Evolutionary conservation across 2,113 vertebrate species (phyloP), one percentile per base, ranked within the genome.

Genomic region (Pogona vitticeps): DNA sequence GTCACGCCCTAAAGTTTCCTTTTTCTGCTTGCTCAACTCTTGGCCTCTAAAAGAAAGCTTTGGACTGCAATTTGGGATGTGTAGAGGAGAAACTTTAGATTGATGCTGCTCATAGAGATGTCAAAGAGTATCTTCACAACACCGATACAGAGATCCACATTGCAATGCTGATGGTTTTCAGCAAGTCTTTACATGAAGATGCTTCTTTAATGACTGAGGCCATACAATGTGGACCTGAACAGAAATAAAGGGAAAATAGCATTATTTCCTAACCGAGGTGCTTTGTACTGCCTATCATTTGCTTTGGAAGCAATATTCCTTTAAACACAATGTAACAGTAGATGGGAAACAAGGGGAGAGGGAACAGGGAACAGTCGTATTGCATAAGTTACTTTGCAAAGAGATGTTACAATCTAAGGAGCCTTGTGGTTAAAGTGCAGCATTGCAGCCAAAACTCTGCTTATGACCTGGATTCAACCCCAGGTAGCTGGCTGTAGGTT

Each of bases 211-310:
- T 65, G 33, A 21, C 63, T 21, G 58, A 84, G 67, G 6, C 31
- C 58, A 84, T 18, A 42, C n/a, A 8, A 33, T 3, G 2, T 67
- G 26, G 20, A n/a, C 14, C 46, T 73, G 33, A 71, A 23, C 56
- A 42, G 80, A 67, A 36, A 58, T 67, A 67, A 67, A 6, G 15
- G 46, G 10, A 38, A 40, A 46, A 10, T 18, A n/a, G 4, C 5
- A n/a, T 26, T 10, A 56, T 76, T 56, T 65, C 33, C 20, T 12
- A 17, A 15, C 36, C 23, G 36, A 63, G 36, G 8, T 76, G 26
- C 31, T 75, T 8, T 40, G 28, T n/a, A 18, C 1, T 5, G 1
- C 0, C 3, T 5, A 15, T 81, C 14, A 0, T 82, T 42, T 82
- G 6, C 42, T 14, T 79, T 26, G 23, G n/a, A 14, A 67, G 2